Evolutionary conservation across 2,113 vertebrate genomes (phyloP), one percentile per base, ranked within the genome.

Genomic region (Menura novaehollandiae): DNA sequence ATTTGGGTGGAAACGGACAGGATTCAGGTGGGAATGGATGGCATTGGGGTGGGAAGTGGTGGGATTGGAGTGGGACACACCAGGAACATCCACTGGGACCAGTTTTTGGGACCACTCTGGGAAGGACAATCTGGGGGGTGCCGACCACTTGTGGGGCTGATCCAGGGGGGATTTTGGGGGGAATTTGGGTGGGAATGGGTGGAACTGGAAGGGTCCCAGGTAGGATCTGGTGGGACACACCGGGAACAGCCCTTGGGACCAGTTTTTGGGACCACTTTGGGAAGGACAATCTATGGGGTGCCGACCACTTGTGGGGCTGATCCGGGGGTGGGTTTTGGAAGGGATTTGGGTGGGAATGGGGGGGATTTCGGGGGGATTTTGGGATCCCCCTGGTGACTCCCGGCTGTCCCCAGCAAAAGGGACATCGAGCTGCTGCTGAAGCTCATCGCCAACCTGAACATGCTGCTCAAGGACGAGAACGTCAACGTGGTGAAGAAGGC

Each of bases 401-500:
- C 6, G 2, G 17, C 4, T 1, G 23, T 6, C 20, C 53, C 7
- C 95, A 99, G 99, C 97, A 99, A 99, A 87, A 88, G 99, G 59
- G 99, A 99, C 97, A 99, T 98, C 2, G 99, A 99, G 96, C 98
- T 99, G 33, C 97, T 99, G 56, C 97, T 99, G 53, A 98, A 99
- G 81, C 98, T 99, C 15, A 98, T 99, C 0, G 99, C 99, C 19
- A 99, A 99, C 95, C 97, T 99, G 63, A 99, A 99, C 97, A 99
- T 99, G 99, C 91, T 99, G 67, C 97, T 99, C 79, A 98, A 98
- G 75, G 99, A 99, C 1, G 99, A 99, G 46, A 99, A 99, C 5
- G 99, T 99, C 67, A 99, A 99, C 2, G 99, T 99, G 91, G 99
- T 99, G 72, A 99, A 99, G 93, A 99, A 99, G 28, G 99, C 98